Base-by-base conservation (phyloP, 2,797 vertebrate species). In the Trachurus trachurus region DNA sequence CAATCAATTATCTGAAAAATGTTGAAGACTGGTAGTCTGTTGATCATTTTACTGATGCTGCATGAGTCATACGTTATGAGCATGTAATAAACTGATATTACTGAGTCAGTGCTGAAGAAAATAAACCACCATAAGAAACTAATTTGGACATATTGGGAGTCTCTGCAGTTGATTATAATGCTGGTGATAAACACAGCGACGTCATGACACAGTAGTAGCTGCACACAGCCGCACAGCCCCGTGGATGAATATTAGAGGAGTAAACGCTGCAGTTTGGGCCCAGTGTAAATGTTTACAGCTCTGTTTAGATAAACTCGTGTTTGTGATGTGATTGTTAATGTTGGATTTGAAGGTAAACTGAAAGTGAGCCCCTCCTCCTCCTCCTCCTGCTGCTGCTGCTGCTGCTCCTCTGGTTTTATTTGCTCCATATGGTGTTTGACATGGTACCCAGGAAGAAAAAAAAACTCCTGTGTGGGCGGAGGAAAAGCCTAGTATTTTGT, bases 361-460 rank as follows among this genome's bases (percentile, higher is more conserved):
- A 73, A 75, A 86, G 79, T 60, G 76, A 81, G 81, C 39, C 58
- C 75, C 66, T 63, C 62, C 37, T 19, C 59, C 44, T 40, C 62
- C 66, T 65, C 34, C 62, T 62, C 21, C 59, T 65, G 1, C 67
- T 71, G 13, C 59, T 62, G 13, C 59, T 62, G 13, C 72, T 34
- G 26, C 74, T 64, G 62, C 71, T 78, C 63, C 82, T 76, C 71
- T 12, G 77, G 69, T 80, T 92, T 94, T 89, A 95, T 94, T 92
- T 89, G 88, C 89, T 94, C 92, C 93, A 95, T 95, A 94, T 95
- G 94, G 93, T 87, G 87, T 85, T 90, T 91, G 92, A 92, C 92
- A 92, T 90, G 88, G 91, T 92, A 91, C 91, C 88, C 85, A 49
- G 84, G 78, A 80, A 86, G 67, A n/a, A 22, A 44, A 67, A 44